Conservation (phyloP, 2,888 invertebrate genomes). For the Drosophila diplacantha region DNA sequence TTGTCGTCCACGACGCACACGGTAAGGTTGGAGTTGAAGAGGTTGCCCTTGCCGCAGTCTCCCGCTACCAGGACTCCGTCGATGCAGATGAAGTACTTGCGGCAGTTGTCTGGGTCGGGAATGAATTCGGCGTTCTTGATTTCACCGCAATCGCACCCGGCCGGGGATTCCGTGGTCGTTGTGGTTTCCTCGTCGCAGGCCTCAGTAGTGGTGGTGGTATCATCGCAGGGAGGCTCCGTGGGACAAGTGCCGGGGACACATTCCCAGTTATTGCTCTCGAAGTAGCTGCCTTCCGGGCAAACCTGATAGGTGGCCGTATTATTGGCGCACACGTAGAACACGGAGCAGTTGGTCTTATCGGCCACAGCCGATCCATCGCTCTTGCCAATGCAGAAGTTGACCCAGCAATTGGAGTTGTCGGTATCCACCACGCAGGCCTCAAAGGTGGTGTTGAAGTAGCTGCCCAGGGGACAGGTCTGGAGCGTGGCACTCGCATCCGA, state of each 20-base stretch:
- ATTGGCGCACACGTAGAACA: slow-evolving; percentile 53
- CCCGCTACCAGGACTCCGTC: slow-evolving; percentile 52
- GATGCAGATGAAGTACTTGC: slow-evolving; percentile 57
- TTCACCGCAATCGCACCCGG: slow-evolving; percentile 49
- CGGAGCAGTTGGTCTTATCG: slow-evolving; percentile 36
- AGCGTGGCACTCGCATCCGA: slow-evolving; percentile 26
- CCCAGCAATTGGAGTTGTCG: slow-evolving; percentile 51
- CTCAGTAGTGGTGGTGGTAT: slow-evolving; percentile 13
- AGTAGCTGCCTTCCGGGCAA: slow-evolving; percentile 50
- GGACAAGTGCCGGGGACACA: slow-evolving; percentile 61
- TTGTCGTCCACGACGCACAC: slow-evolving; percentile 32
- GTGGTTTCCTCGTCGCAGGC: slow-evolving; percentile 15
- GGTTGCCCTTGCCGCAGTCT: slow-evolving; percentile 62
- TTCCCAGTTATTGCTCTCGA: slow-evolving; percentile 19
- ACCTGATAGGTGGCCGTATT: slow-evolving; percentile 25
- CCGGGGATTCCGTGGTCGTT: slow-evolving; percentile 20
- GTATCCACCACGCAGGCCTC: slow-evolving; percentile 46
- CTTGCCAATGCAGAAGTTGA: slow-evolving; percentile 52
- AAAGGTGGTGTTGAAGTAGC: slow-evolving; percentile 47
- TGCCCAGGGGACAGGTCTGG: slow-evolving; percentile 52
- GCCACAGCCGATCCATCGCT: slow-evolving; percentile 39
- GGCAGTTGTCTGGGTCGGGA: slow-evolving; percentile 53
- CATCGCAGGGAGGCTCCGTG: slow-evolving; percentile 16
- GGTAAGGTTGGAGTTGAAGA: slow-evolving; percentile 40
- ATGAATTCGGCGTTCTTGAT: slow-evolving; percentile 53